Evolutionary conservation across 2,888 invertebrate species (phyloP).

Genomic region (Conomelus anceps): DNA sequence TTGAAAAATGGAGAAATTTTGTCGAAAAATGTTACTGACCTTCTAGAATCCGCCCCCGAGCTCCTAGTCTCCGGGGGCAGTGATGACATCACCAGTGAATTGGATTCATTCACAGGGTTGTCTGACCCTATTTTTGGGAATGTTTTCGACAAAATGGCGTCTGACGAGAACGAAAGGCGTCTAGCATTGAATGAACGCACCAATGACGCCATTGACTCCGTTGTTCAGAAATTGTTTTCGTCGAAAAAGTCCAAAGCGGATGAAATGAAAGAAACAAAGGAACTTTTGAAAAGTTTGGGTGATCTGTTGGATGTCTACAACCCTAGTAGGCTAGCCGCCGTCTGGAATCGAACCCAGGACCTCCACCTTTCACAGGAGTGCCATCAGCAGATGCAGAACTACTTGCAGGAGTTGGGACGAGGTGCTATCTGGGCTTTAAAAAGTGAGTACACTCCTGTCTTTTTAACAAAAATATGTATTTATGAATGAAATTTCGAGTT

Average conservation of each 20-base stretch:
- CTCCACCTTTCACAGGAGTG: slow-evolving; percentile 8
- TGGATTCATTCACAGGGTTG: not conserved
- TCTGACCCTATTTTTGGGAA: not conserved
- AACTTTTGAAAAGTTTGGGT: slow-evolving; percentile 12
- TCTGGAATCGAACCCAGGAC: slow-evolving; percentile 23
- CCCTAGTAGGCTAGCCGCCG: slow-evolving; percentile 4
- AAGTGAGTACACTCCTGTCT: slow-evolving; percentile 15
- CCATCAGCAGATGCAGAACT: slow-evolving; percentile 8
- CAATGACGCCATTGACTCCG: not conserved
- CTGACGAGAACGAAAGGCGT: not conserved
- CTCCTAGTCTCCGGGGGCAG: not conserved
- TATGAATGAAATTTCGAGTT: too few relatives aligned
- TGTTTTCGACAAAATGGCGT: not conserved
- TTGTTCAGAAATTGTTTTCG: not conserved
- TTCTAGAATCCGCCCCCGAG: not conserved
- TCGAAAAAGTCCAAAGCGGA: not conserved
- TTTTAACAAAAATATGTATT: too few relatives aligned
- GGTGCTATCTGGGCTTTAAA: slow-evolving; percentile 25
- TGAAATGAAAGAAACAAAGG: not conserved
- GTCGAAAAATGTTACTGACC: not conserved
- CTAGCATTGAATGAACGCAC: not conserved
- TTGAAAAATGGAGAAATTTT: not conserved
- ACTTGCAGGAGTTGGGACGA: slow-evolving; percentile 1
- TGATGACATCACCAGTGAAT: not conserved
- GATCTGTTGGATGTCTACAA: slow-evolving; percentile 20